Conservation (phyloP, 2,888 invertebrate species). For the Sturmia bella region DNA sequence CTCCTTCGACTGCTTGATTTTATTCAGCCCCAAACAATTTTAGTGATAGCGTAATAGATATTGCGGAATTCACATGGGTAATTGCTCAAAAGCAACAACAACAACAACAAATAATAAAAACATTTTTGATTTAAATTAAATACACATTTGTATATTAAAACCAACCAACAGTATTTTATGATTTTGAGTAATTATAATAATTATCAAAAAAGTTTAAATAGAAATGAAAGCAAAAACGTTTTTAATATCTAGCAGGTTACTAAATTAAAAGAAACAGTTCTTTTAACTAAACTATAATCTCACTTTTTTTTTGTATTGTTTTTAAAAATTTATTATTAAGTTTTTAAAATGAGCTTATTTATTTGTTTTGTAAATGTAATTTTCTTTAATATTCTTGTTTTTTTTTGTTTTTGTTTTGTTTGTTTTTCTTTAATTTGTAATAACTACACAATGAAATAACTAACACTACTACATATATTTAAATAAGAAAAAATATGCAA, state of each 20-base stretch:
- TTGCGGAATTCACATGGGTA: background rate
- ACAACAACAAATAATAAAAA: constrained; percentile 34
- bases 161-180: constrained; percentile 66
- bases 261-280: constrained; percentile 58
- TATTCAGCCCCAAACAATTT: background rate
- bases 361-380: constrained; percentile 48
- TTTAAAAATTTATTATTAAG: constrained; percentile 45
- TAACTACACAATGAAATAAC: constrained; percentile 64
- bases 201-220: constrained; percentile 43
- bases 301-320: constrained; percentile 54
- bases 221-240: constrained; percentile 54
- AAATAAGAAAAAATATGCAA: constrained; percentile 48
- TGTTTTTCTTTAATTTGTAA: constrained; percentile 42
- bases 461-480: constrained; percentile 55
- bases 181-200: constrained; percentile 59
- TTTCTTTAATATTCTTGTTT: constrained; percentile 5
- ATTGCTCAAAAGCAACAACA: background rate
- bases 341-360: constrained; percentile 61
- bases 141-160: constrained; percentile 63
- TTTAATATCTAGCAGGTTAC: constrained; percentile 53
- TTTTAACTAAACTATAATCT: constrained; percentile 72
- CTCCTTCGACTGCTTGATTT: no score
- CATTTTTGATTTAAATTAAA: constrained; percentile 44
- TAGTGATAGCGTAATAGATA: background rate
- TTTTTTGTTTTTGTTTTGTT: constrained; percentile 36